These are phyloP conservation scores for Nicator chloris DNA, from an alignment of 2,113 vertebrate species.

Conservation along the genomic window DNA sequence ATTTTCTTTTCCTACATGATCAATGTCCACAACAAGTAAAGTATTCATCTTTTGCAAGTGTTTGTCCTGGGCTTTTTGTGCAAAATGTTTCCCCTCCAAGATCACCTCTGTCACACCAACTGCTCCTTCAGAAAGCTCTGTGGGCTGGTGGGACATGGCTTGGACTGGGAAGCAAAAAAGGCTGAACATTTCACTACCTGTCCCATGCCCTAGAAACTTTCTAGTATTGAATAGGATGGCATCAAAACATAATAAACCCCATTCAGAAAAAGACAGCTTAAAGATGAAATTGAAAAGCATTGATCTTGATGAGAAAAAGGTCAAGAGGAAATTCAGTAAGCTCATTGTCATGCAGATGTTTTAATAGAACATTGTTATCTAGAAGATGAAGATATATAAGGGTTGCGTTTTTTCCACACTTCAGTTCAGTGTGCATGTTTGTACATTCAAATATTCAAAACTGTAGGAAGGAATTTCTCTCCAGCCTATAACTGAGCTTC, in stretches of 20 bases:
- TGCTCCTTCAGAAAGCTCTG: neutral
- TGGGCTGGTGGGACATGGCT: fast-evolving
- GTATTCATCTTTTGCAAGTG: neutral
- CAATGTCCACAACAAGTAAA: neutral
- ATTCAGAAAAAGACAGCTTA: neutral
- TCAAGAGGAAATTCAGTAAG: neutral
- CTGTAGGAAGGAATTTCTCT: neutral
- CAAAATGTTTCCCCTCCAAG: neutral
- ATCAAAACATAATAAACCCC: neutral
- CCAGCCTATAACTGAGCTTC: neutral
- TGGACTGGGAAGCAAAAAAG: neutral
- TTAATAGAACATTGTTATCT: neutral
- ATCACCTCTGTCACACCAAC: neutral
- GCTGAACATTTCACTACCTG: neutral
- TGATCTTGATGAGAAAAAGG: neutral
- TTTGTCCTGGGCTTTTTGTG: neutral
- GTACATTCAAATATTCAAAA: neutral
- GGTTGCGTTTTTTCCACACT: neutral
- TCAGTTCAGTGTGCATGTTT: fast-evolving
- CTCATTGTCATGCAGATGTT: neutral
- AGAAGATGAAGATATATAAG: neutral
- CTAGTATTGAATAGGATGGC: neutral
- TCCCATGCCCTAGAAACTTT: neutral
- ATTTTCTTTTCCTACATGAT: neutral
- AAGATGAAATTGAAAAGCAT: neutral